Evolutionary conservation across 92 coral and sea anemone genomes (phyloP).

Genomic region (Epizoanthus illoricatus): DNA sequence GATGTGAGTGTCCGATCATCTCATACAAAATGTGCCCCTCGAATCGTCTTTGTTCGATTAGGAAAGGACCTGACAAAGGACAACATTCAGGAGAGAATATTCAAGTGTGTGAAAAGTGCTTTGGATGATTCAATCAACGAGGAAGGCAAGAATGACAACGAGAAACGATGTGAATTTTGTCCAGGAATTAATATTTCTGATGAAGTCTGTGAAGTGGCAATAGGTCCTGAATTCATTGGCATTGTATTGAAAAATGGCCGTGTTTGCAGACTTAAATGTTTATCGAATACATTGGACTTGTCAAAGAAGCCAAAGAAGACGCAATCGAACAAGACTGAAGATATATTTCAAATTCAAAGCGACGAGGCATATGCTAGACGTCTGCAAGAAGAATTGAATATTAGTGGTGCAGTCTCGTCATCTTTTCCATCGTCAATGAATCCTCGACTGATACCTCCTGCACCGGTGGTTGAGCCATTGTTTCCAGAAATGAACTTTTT

Average conservation of each 20-base stretch:
- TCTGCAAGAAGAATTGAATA: slow-evolving; percentile 65
- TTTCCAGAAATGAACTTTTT: slow-evolving; percentile 17
- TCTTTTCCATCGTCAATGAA: slow-evolving; percentile 21
- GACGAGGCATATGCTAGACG: slow-evolving; percentile 78
- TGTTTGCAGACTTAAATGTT: slow-evolving; percentile 82
- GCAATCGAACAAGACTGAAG: slow-evolving; percentile 51
- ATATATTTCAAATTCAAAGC: slow-evolving; percentile 76
- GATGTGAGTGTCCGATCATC: slow-evolving; percentile 25
- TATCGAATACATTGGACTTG: slow-evolving; percentile 61
- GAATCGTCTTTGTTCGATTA: slow-evolving; percentile 73
- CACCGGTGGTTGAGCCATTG: slow-evolving; percentile 2
- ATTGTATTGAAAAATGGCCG: slow-evolving; percentile 78
- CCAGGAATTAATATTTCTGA: slow-evolving; percentile 52
- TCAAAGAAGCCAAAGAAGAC: slow-evolving; percentile 53
- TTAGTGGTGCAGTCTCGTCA: not conserved
- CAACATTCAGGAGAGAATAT: slow-evolving; percentile 69
- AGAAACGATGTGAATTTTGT: slow-evolving; percentile 60
- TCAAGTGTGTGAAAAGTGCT: slow-evolving; percentile 65
- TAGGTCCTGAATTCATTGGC: slow-evolving; percentile 81
- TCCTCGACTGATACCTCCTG: not conserved
- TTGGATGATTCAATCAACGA: slow-evolving; percentile 44
- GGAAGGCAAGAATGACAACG: slow-evolving; percentile 43
- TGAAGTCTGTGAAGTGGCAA: slow-evolving; percentile 76
- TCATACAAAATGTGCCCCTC: slow-evolving; percentile 52
- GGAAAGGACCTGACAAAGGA: slow-evolving; percentile 88